Conservation (phyloP, 1,140 invertebrate genomes). For the Drosophila aff. region DNA sequence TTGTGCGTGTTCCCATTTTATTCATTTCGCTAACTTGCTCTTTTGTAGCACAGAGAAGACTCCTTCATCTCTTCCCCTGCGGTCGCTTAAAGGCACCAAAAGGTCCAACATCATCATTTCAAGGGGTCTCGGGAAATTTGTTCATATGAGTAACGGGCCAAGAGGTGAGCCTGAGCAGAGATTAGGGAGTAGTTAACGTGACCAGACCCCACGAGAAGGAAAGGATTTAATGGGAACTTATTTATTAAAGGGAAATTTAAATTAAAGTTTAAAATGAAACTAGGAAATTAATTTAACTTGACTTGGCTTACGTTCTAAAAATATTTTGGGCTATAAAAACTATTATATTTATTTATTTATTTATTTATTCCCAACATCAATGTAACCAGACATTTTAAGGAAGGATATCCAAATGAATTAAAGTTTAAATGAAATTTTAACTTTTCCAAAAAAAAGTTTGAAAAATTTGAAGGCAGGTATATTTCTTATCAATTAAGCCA, state of each 20-base stretch:
- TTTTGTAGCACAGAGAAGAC: conserved; percentile 30
- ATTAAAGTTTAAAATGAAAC: neutral
- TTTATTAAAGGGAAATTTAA: neutral
- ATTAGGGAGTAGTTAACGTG: conserved; percentile 10
- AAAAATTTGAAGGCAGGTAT: too few species aligned
- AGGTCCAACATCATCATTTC: conserved; percentile 14
- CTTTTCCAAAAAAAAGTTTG: too few species aligned
- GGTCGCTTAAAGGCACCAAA: conserved; percentile 30
- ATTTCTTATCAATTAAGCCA: too few species aligned
- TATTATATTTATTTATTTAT: neutral
- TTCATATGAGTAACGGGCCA: neutral
- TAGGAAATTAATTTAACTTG: neutral
- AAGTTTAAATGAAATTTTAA: too few species aligned
- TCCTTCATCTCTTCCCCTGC: conserved; percentile 20
- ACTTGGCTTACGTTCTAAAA: neutral
- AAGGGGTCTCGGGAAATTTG: neutral
- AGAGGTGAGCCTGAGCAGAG: conserved; percentile 10
- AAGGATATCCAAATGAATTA: too few species aligned
- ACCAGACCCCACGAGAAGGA: neutral
- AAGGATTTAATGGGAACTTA: neutral
- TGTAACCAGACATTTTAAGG: neutral
- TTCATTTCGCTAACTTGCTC: conserved; percentile 59
- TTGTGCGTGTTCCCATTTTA: conserved; percentile 59
- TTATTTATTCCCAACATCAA: neutral
- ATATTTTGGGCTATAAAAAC: neutral